Percentiles rank a stretch among this genome's conserved stretches.
phyloP scores from a whole-genome alignment of 2,797 vertebrate genomes.

The Hyperoplus lanceolatus region DNA sequence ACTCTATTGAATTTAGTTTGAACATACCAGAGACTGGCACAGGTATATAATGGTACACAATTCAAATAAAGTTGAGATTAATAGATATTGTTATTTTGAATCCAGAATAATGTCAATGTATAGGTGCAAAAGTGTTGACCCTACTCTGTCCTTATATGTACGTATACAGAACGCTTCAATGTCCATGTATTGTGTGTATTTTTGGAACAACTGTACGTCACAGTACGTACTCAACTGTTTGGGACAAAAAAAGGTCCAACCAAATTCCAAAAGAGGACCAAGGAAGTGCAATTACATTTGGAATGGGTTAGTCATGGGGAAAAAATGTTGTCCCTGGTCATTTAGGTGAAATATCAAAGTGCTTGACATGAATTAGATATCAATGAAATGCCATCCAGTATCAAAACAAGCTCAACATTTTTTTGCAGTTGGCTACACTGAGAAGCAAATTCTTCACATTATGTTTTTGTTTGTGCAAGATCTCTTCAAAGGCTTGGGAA shows the following conservation, averaged over 20 bases:
- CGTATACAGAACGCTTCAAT: background rate
- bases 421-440: conserved; percentile 69
- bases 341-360: conserved; percentile 76
- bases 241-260: conserved; percentile 11
- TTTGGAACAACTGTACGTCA: background rate
- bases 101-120: background rate
- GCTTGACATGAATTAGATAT: conserved; percentile 75
- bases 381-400: conserved; percentile 80
- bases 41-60: background rate
- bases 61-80: background rate
- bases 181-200: background rate
- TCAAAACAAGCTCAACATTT: conserved; percentile 80
- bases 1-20: background rate
- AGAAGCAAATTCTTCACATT: conserved; percentile 82
- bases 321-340: conserved; percentile 61
- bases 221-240: background rate
- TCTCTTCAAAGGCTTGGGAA: conserved; percentile 75
- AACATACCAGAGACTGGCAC: background rate
- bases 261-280: conserved; percentile 48
- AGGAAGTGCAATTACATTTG: conserved; percentile 50
- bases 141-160: background rate
- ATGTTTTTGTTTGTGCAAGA: conserved; percentile 83
- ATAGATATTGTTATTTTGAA: background rate
- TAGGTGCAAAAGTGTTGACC: background rate
- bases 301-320: conserved; percentile 53